phyloP scores from a whole-genome alignment of 2,888 invertebrate species.

The Hoplodrina blanda region DNA sequence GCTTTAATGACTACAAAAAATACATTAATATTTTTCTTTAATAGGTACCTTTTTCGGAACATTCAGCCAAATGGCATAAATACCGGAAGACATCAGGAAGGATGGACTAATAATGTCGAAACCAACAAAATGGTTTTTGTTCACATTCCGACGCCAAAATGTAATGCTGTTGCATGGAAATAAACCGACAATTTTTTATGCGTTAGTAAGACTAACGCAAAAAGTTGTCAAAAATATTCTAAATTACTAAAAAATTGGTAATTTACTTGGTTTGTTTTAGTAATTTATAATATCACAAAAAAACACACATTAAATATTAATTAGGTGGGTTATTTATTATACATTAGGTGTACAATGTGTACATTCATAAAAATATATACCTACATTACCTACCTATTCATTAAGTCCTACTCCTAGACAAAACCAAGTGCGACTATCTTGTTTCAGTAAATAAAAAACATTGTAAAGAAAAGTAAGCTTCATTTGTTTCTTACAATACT shows the following conservation, averaged over 20 bases:
- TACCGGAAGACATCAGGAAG: constrained; percentile 65
- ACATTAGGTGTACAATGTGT: no score
- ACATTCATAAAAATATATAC: no score
- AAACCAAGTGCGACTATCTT: constrained; percentile 6
- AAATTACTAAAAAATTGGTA: no score
- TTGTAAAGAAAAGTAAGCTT: constrained; percentile 1
- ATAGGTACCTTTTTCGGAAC: constrained; percentile 18
- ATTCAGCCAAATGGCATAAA: constrained; percentile 58
- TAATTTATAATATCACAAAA: not conserved
- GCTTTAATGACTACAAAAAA: not conserved
- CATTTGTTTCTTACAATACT: constrained; percentile 15
- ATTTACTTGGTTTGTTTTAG: no score
- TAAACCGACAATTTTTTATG: constrained; percentile 33
- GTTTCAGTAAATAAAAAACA: constrained; percentile 25
- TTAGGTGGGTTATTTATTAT: no score
- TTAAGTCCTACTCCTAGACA: not conserved
- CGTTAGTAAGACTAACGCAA: constrained; percentile 17
- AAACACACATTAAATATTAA: not conserved
- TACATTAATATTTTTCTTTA: not conserved
- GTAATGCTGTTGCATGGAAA: constrained; percentile 54
- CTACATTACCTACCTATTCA: no score
- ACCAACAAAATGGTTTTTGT: constrained; percentile 62
- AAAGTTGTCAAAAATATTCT: not conserved
- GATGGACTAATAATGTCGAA: constrained; percentile 62
- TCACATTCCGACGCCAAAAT: constrained; percentile 59